phyloP scores from a whole-genome alignment of 2,113 vertebrate genomes.

The Myrmophylax atrothorax region DNA sequence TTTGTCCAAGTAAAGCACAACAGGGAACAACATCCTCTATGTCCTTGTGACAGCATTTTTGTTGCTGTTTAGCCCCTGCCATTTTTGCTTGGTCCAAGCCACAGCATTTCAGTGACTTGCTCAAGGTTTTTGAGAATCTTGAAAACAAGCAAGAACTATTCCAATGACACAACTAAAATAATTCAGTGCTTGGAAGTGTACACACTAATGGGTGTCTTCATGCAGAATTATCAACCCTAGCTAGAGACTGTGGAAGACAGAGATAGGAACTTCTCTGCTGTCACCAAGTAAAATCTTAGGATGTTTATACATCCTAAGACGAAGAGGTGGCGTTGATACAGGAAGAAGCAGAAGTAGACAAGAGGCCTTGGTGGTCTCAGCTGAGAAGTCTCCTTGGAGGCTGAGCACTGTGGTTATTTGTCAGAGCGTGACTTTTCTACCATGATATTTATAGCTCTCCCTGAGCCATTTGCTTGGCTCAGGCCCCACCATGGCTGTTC shows the following conservation, averaged over 20 bases:
- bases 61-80: neutral
- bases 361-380: neutral
- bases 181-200: neutral
- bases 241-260: neutral
- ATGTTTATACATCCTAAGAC: neutral
- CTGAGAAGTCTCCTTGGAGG: neutral
- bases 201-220: neutral
- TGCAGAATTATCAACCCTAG: neutral
- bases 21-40: neutral
- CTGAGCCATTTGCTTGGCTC: neutral
- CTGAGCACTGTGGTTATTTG: neutral
- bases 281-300: neutral
- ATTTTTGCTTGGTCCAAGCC: neutral
- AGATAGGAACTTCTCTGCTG: neutral
- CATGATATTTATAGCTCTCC: neutral
- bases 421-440: neutral
- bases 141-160: neutral
- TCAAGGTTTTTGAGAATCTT: neutral
- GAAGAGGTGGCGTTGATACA: neutral
- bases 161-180: neutral
- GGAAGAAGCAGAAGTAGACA: neutral
- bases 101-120: neutral
- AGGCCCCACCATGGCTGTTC: rapidly evolving
- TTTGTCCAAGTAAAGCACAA: neutral
- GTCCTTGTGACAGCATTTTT: rapidly evolving